Evolutionary conservation across 1,140 invertebrate species (phyloP).

Genomic region (Brachionus calyciflorus): DNA sequence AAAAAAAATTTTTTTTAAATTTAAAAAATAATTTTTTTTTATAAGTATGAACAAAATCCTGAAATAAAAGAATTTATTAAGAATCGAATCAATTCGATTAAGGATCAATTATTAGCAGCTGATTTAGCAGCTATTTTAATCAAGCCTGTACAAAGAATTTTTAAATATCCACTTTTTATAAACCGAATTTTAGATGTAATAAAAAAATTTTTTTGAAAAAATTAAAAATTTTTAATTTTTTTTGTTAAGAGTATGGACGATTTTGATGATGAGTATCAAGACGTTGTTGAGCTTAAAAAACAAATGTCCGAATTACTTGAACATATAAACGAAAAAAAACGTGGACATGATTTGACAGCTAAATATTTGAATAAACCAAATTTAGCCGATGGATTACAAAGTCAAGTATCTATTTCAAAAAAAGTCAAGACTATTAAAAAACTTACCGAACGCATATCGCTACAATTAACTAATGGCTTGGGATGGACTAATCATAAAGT

Average conservation of each 20-base stretch:
- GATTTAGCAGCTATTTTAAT: slow-evolving; percentile 1
- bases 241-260: neutral
- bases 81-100: neutral
- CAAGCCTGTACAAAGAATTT: slow-evolving; percentile 38
- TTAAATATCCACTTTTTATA: slow-evolving; percentile 45
- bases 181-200: slow-evolving; percentile 20
- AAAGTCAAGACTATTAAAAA: slow-evolving; percentile 10
- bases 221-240: neutral
- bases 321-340: slow-evolving; percentile 37
- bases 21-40: neutral
- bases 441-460: neutral
- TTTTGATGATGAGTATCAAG: neutral
- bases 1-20: neutral
- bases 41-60: slow-evolving; percentile 7
- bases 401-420: neutral
- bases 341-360: slow-evolving; percentile 6
- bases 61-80: slow-evolving; percentile 14
- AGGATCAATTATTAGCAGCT: neutral
- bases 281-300: neutral
- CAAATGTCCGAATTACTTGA: neutral
- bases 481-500: neutral
- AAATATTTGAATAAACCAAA: slow-evolving; percentile 26
- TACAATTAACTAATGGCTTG: neutral
- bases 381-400: neutral
- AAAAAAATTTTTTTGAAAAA: neutral